These are phyloP conservation scores for Liodrosophila aerea DNA, from an alignment of 2,888 invertebrate species.

Conservation along the genomic window DNA sequence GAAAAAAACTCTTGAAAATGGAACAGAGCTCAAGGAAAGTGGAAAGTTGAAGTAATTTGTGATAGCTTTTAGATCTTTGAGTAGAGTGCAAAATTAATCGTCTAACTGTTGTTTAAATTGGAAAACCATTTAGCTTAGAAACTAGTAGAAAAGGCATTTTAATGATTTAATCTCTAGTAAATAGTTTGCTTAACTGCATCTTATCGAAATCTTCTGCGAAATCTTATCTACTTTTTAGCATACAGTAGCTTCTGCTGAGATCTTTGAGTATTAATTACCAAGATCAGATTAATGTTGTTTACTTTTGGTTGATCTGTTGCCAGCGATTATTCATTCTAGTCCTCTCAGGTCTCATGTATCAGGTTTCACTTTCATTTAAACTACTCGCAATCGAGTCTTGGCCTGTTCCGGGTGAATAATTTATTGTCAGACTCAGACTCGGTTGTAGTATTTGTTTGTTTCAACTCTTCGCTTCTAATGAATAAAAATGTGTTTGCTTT, in stretches of 20 bases:
- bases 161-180: neutral
- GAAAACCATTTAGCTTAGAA: neutral
- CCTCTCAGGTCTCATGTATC: constrained; percentile 16
- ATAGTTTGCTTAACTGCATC: too few species aligned
- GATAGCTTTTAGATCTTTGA: neutral
- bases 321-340: neutral
- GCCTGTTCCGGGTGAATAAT: constrained; percentile 36
- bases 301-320: neutral
- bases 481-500: constrained; percentile 8
- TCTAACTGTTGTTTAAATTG: neutral
- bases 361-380: constrained; percentile 29
- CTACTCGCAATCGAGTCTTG: constrained; percentile 10
- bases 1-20: neutral
- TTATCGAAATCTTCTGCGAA: neutral
- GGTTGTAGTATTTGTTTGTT: too few species aligned
- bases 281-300: neutral
- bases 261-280: neutral
- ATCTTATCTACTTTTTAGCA: too few species aligned
- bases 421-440: constrained; percentile 13
- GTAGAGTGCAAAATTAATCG: neutral
- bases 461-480: constrained; percentile 3
- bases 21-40: constrained; percentile 28
- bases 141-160: neutral
- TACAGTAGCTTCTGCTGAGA: too few species aligned
- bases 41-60: constrained; percentile 22